These are phyloP conservation scores for Drosophila saltans DNA, from an alignment of 1,140 invertebrate species.

Conservation along the genomic window DNA sequence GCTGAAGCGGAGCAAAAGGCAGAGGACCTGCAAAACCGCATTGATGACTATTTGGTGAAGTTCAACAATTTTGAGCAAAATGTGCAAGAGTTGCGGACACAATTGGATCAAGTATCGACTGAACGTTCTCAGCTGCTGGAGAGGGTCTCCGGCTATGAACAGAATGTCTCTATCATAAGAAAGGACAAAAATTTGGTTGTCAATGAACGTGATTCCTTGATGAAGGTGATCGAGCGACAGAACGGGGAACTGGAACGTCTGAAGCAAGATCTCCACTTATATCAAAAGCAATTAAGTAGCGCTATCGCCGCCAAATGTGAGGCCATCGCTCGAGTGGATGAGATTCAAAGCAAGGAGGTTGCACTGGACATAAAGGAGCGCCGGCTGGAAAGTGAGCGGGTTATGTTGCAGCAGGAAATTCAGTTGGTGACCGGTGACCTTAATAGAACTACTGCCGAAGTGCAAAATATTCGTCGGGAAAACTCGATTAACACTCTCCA, in stretches of 20 bases:
- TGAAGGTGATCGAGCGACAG: constrained; percentile 87
- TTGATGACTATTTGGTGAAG: constrained; percentile 87
- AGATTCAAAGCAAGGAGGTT: constrained; percentile 90
- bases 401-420: constrained; percentile 90
- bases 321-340: constrained; percentile 90
- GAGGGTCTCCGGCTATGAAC: constrained; percentile 84
- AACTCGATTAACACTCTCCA: constrained; percentile 88
- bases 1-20: constrained; percentile 85
- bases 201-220: constrained; percentile 89
- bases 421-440: constrained; percentile 90
- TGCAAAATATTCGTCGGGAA: constrained; percentile 90
- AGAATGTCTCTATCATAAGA: constrained; percentile 84
- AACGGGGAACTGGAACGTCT: constrained; percentile 88
- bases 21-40: constrained; percentile 85
- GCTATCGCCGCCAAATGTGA: constrained; percentile 92
- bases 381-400: constrained; percentile 91
- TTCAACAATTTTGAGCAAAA: constrained; percentile 86
- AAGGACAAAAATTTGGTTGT: constrained; percentile 86
- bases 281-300: constrained; percentile 87
- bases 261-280: constrained; percentile 86
- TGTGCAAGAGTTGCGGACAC: constrained; percentile 86
- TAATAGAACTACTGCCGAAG: constrained; percentile 88
- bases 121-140: constrained; percentile 87
- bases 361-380: constrained; percentile 91
- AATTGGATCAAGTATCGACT: constrained; percentile 85